Conservation (phyloP, 2,797 vertebrate species). For the Enteromius thamalakanensis region DNA sequence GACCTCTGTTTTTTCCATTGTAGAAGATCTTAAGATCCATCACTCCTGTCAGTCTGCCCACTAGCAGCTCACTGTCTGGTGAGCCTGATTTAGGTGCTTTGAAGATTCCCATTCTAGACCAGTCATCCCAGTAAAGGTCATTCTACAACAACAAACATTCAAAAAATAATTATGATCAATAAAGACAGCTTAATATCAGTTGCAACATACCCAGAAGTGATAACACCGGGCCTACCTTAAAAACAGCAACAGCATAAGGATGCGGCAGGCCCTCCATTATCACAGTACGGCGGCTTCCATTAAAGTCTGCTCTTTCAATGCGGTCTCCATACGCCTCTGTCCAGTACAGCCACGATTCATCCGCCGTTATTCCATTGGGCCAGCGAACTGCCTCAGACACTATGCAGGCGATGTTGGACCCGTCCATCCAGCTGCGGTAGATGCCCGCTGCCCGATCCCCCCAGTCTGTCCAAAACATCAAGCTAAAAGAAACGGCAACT, state of each 20-base stretch:
- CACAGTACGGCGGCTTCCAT: conserved; percentile 83
- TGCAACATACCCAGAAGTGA: neutral
- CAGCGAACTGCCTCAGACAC: conserved; percentile 91
- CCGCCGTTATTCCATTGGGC: conserved; percentile 94
- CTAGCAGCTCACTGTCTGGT: conserved; percentile 83
- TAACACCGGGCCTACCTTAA: conserved; percentile 80
- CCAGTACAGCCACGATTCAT: conserved; percentile 96
- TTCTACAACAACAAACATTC: conserved; percentile 75
- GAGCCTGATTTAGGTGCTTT: conserved; percentile 89
- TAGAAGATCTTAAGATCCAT: conserved; percentile 99
- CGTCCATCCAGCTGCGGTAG: conserved; percentile 93
- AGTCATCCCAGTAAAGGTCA: conserved; percentile 98
- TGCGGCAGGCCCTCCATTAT: conserved; percentile 93
- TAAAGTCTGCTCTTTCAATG: conserved; percentile 90
- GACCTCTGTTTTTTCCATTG: conserved; percentile 89
- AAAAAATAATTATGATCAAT: no score
- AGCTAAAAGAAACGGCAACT: conserved; percentile 69
- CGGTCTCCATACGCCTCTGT: conserved; percentile 96
- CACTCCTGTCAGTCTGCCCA: conserved; percentile 89
- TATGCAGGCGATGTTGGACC: conserved; percentile 80
- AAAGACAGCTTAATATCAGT: neutral
- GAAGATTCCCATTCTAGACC: conserved; percentile 97
- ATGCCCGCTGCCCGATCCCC: conserved; percentile 89
- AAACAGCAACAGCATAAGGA: conserved; percentile 95
- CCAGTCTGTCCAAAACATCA: conserved; percentile 99